Base-by-base conservation (phyloP, 2,113 vertebrate species). In the Butorides virescens region DNA sequence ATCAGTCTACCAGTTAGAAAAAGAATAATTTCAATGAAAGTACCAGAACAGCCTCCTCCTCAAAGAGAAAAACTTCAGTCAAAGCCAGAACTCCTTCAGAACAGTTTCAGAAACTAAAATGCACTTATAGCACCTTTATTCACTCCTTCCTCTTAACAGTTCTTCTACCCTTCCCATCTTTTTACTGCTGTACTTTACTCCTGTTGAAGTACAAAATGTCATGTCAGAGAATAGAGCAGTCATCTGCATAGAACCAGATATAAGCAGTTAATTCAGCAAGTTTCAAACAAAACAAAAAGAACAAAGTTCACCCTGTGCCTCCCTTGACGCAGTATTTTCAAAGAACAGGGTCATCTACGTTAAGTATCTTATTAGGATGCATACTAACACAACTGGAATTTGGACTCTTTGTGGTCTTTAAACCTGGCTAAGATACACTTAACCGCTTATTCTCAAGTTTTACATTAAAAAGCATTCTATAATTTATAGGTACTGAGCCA, bases 401-500 rank as follows among this genome's bases (percentile, higher is more conserved):
- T 82, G 42, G 55, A 85, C 36, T 78, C 50, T 85, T 27, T 71
- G 63, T 36, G 72, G 86, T 65, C 55, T 96, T 94, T 74, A 79
- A 80, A 50, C 52, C 86, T 96, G 80, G 73, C 68, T 81, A 49
- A 61, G 20, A 68, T 11, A 20, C 58, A 84, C 62, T 77, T 85
- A 61, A 86, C 30, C 44, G 66, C 66, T 63, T 36, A 73, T 58
- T 56, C 58, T 23, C 29, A 65, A 84, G 61, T 62, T 87, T 36
- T 81, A 84, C 44, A 75, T 72, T 85, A 90, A 56, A 77, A 83
- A 78, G 29, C 8, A 1, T 66, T 94, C 71, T 29, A 44, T 78
- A 91, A 92, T 89, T 93, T 74, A 82, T 23, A 95, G 81, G 66
- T 68, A 65, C 32, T n/a, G 73, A 86, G 72, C 87, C 85, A 92